Evolutionary conservation across 2,113 vertebrate species (phyloP), one percentile per base, ranked within the genome.

Genomic region (Oceanodroma tethys): DNA sequence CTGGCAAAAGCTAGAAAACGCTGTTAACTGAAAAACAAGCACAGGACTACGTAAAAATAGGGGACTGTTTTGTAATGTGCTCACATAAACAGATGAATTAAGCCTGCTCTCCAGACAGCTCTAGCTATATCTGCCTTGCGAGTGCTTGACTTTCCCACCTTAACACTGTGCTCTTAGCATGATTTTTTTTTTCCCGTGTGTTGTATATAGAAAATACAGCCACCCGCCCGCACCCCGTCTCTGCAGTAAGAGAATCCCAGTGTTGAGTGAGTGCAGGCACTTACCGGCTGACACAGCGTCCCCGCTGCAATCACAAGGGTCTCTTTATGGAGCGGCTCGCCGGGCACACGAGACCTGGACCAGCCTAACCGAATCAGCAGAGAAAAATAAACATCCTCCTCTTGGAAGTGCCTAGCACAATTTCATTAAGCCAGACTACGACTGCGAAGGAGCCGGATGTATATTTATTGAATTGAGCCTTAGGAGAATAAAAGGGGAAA

Each of bases 321-420:
- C 88, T 72, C 95, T 88, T 95, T 95, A 90, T 53, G 27, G 68
- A 92, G 68, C 18, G 2, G 75, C 79, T 83, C 45, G 43, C 45
- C 0, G 68, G 88, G 85, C 82, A 88, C 79, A 6, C 23, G 3
- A 58, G 85, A 25, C 71, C 67, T 15, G 75, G 66, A 70, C 71
- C 85, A 92, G 83, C 68, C 93, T 74, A 9, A 38, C 59, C 1
- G 10, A 90, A 86, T n/a, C 84, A 68, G 83, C 47, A 42, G 88
- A 95, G 88, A 81, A 97, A 95, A 97, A 95, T 63, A 96, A 97
- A 95, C 94, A 96, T 95, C 94, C 82, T 95, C 47, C 72, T 63
- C 72, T 45, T 50, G 75, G 48, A 88, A 93, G 81, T 8, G 58
- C 87, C 96, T 85, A 13, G 6, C 58, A n/a, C 90, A 47, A 47